phyloP scores from a whole-genome alignment of 2,797 vertebrate genomes.

The Hippocampus kuda region DNA sequence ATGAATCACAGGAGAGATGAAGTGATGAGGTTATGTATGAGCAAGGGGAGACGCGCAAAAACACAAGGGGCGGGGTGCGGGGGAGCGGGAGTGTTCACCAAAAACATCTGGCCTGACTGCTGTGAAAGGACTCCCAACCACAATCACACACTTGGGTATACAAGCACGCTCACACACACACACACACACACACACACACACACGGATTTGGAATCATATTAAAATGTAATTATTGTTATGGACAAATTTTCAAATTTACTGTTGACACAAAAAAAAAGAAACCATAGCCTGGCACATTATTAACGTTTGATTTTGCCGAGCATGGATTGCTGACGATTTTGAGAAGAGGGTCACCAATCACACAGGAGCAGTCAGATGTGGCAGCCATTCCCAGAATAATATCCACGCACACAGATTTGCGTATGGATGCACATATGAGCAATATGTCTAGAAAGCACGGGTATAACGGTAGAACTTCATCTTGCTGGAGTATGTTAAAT shows the following conservation, averaged over 20 bases:
- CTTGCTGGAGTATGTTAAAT: too few species aligned
- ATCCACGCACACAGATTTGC: neutral
- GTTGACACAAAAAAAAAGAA: neutral
- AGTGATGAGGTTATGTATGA: conserved; percentile 12
- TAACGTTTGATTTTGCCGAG: neutral
- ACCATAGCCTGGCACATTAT: neutral
- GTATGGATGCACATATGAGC: neutral
- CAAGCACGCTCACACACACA: conserved; percentile 1
- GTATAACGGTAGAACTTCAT: neutral
- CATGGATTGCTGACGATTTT: neutral
- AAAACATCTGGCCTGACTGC: conserved; percentile 36
- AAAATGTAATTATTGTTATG: too few species aligned
- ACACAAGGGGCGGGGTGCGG: conserved; percentile 4
- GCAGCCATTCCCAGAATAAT: neutral
- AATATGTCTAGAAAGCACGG: neutral
- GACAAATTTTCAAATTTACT: neutral
- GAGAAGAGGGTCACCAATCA: neutral
- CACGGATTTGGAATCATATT: too few species aligned
- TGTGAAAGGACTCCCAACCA: conserved; percentile 23
- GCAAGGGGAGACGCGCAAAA: conserved; percentile 1
- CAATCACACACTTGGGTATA: neutral
- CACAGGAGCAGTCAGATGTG: neutral
- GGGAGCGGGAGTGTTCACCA: conserved; percentile 7
- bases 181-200: neutral
- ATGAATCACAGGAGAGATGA: neutral